A percentile compares a stretch with the other conserved stretches of the same genome.
phyloP scores from a whole-genome alignment of 2,797 vertebrate genomes.

The Zenarchopterus dispar region DNA sequence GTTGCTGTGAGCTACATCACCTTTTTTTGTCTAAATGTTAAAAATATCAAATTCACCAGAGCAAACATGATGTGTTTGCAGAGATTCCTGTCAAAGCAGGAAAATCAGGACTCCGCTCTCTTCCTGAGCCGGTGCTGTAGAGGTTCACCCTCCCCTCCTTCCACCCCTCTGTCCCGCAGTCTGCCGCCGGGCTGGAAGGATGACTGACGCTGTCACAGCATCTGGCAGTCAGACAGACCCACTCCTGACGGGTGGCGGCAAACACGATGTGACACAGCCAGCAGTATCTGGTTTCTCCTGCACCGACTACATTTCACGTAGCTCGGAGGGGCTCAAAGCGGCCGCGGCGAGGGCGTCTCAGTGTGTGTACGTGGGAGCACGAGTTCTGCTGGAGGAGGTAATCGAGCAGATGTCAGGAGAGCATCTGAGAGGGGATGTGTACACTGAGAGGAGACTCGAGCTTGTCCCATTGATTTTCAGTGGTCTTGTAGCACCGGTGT shows the following conservation, averaged over 20 bases:
- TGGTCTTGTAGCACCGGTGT: conserved; percentile 47
- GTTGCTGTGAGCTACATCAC: no score
- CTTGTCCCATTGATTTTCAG: conserved; percentile 83
- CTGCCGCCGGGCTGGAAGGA: conserved; percentile 65
- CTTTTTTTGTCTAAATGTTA: conserved; percentile 1
- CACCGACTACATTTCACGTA: conserved; percentile 80
- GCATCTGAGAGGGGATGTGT: conserved; percentile 77
- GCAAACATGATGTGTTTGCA: background rate
- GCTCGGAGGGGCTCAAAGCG: conserved; percentile 80
- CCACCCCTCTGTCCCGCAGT: conserved; percentile 45
- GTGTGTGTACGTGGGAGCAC: conserved; percentile 29
- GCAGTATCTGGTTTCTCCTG: conserved; percentile 81
- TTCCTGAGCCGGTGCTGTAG: conserved; percentile 27
- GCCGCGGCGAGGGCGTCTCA: conserved; percentile 61
- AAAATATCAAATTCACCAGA: background rate
- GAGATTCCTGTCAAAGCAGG: conserved; percentile 19
- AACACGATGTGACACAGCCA: conserved; percentile 82
- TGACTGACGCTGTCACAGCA: conserved; percentile 82
- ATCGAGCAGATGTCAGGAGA: conserved; percentile 82
- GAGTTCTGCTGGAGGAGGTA: conserved; percentile 74
- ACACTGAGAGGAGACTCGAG: conserved; percentile 81
- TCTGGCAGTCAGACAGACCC: conserved; percentile 75
- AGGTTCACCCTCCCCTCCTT: conserved; percentile 30
- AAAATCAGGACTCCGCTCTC: conserved; percentile 13
- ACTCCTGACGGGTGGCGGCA: conserved; percentile 72